Percentiles rank a stretch among this genome's conserved stretches.
phyloP scores from a whole-genome alignment of 2,113 vertebrate species.

The Blennius ocellaris region DNA sequence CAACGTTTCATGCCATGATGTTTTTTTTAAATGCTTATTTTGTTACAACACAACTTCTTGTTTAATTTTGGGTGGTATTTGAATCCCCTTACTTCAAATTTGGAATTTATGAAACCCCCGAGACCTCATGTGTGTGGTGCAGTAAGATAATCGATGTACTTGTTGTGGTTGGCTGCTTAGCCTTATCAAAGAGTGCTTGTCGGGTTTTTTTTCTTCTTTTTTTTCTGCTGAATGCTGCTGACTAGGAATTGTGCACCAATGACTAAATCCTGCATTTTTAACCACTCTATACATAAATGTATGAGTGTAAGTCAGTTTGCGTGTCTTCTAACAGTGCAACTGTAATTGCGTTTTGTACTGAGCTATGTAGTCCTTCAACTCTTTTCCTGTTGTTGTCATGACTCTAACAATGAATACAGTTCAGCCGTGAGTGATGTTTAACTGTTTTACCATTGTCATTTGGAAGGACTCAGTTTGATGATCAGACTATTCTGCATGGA shows the following conservation, averaged over 20 bases:
- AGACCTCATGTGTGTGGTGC: not conserved
- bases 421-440: not conserved
- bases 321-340: not conserved
- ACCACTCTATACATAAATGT: not conserved
- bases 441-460: not conserved
- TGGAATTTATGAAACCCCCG: too few relatives aligned
- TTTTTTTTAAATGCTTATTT: too few relatives aligned
- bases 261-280: conserved; percentile 3
- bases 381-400: not conserved
- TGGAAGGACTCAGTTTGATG: not conserved
- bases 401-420: not conserved
- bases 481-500: not conserved
- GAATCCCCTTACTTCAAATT: too few relatives aligned
- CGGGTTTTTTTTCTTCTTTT: too few relatives aligned
- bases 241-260: not conserved
- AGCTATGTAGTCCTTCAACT: not conserved
- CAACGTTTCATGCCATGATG: too few relatives aligned
- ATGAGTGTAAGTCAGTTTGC: not conserved
- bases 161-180: not conserved
- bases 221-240: too few relatives aligned
- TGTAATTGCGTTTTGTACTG: not conserved
- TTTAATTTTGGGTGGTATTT: too few relatives aligned
- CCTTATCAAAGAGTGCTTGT: not conserved
- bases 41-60: too few relatives aligned
- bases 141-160: not conserved